These are phyloP conservation scores for Eulemur rufifrons DNA, from an alignment of 2,113 vertebrate species.

Conservation along the genomic window DNA sequence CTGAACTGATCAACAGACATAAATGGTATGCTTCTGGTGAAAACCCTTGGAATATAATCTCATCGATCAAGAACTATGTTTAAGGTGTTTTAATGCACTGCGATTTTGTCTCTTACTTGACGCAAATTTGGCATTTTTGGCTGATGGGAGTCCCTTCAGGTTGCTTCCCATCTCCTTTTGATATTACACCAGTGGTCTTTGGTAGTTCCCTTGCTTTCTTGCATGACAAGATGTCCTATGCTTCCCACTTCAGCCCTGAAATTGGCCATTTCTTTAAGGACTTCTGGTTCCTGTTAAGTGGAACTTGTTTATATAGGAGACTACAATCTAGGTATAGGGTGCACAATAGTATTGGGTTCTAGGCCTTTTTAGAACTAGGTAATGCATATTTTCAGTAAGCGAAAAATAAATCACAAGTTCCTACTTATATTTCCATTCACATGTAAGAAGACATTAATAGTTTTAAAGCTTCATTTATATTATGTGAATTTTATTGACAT, in stretches of 20 bases:
- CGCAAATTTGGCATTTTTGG: neutral
- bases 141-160: neutral
- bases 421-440: neutral
- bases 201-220: neutral
- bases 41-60: neutral
- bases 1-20: neutral
- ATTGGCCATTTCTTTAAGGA: neutral
- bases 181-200: neutral
- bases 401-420: neutral
- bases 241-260: neutral
- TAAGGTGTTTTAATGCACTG: neutral
- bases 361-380: neutral
- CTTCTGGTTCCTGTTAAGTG: neutral
- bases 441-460: neutral
- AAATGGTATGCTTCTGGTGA: neutral
- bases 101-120: neutral
- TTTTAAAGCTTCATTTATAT: neutral
- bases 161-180: neutral
- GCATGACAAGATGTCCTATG: neutral
- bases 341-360: neutral
- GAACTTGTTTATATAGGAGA: neutral
- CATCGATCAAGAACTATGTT: neutral
- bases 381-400: neutral
- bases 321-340: neutral
- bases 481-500: neutral